A percentile compares a stretch with the other conserved stretches of the same genome.
Evolutionary conservation across 2,113 vertebrate species (phyloP).

Genomic region (Trachemys scripta): DNA sequence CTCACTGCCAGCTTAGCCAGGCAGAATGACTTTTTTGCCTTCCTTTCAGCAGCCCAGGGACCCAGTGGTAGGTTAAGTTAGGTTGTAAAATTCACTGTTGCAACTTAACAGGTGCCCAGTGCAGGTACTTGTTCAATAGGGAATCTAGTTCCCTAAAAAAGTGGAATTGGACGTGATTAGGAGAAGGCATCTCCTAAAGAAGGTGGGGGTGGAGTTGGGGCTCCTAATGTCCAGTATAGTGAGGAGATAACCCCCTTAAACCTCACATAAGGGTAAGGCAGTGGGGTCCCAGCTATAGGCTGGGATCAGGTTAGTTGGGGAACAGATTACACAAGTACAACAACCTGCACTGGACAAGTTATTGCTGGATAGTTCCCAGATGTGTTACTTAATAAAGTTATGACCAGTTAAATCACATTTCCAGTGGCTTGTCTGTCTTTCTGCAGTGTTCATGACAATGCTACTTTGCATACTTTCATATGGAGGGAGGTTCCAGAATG

Average conservation of each 20-base stretch:
- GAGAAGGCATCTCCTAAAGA: not conserved
- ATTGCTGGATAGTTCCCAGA: not conserved
- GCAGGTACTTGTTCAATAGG: not conserved
- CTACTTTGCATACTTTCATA: not conserved
- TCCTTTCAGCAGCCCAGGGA: not conserved
- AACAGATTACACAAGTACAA: not conserved
- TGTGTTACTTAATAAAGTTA: not conserved
- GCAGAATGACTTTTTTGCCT: not conserved
- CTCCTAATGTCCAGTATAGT: not conserved
- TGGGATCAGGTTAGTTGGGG: not conserved
- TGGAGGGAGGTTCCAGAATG: not conserved
- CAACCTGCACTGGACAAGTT: not conserved
- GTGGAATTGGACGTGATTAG: not conserved
- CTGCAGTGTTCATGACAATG: not conserved
- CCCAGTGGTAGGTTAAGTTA: not conserved
- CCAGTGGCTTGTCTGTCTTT: not conserved
- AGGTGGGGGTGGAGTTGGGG: not conserved
- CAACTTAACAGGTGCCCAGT: not conserved
- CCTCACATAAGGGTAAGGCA: not conserved
- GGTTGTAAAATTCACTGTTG: not conserved
- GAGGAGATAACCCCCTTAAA: not conserved
- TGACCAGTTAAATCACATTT: not conserved
- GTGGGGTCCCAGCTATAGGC: not conserved
- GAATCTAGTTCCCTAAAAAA: not conserved
- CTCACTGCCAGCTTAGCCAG: not conserved